Evolutionary conservation across 2,113 vertebrate species (phyloP).

Genomic region (Chaetops frenatus): DNA sequence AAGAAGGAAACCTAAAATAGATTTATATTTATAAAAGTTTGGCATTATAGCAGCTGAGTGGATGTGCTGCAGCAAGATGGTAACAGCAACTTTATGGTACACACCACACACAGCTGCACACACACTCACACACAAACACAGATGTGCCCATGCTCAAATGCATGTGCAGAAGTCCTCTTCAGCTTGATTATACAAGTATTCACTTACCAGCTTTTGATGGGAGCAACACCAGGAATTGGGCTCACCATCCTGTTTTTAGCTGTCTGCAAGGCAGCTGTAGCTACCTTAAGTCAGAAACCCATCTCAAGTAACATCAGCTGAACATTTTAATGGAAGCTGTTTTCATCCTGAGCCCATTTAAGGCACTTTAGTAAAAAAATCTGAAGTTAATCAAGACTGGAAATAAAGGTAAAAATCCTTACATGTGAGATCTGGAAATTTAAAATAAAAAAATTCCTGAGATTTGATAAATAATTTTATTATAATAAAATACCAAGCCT

Average conservation of each 20-base stretch:
- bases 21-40: background rate
- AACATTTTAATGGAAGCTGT: background rate
- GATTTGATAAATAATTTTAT: conserved; percentile 51
- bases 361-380: conserved; percentile 15
- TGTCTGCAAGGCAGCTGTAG: background rate
- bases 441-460: conserved; percentile 15
- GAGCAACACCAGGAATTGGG: background rate
- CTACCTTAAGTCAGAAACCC: background rate
- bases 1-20: background rate
- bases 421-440: background rate
- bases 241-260: background rate
- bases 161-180: background rate
- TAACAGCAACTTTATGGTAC: background rate
- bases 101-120: background rate
- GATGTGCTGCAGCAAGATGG: background rate
- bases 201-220: background rate
- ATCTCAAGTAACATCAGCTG: background rate
- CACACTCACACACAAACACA: background rate
- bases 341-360: background rate
- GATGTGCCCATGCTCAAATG: background rate
- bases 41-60: background rate
- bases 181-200: background rate
- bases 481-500: conserved; percentile 17
- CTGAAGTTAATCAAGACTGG: background rate
- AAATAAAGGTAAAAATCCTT: background rate